Evolutionary conservation across 1,140 invertebrate genomes (phyloP).

Genomic region (Drosophila ercepeae): DNA sequence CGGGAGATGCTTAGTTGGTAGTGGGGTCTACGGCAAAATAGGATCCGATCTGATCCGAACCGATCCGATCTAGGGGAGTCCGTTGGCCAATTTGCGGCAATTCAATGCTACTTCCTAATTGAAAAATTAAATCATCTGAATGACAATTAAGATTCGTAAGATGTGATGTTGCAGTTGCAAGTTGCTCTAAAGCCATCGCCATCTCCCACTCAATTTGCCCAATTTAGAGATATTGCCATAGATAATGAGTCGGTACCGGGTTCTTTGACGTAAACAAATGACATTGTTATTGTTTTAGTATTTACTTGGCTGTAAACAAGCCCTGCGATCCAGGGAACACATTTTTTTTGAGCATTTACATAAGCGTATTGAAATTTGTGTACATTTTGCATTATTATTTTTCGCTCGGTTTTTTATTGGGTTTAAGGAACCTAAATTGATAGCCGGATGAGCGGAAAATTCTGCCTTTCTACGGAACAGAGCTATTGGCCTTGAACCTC

Average conservation of each 20-base stretch:
- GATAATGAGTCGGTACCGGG: slow-evolving; percentile 57
- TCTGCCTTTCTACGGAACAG: slow-evolving; percentile 38
- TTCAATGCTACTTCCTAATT: slow-evolving; percentile 73
- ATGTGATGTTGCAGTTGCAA: slow-evolving; percentile 8
- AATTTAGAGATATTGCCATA: slow-evolving; percentile 56
- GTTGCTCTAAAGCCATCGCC: background rate
- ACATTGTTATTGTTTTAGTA: slow-evolving; percentile 52
- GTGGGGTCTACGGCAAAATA: slow-evolving; percentile 10
- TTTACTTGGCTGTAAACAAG: slow-evolving; percentile 52
- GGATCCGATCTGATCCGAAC: slow-evolving; percentile 47
- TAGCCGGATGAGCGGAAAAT: slow-evolving; percentile 68
- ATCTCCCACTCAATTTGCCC: slow-evolving; percentile 52
- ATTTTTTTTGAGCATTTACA: slow-evolving; percentile 52
- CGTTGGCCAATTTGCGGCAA: slow-evolving; percentile 62
- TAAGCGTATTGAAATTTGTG: slow-evolving; percentile 50
- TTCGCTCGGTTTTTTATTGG: slow-evolving; percentile 59
- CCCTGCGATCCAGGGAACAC: slow-evolving; percentile 25
- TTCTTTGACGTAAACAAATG: slow-evolving; percentile 49
- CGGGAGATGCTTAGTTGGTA: slow-evolving; percentile 12
- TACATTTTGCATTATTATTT: slow-evolving; percentile 41
- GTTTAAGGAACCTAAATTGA: slow-evolving; percentile 82
- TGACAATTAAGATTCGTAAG: slow-evolving; percentile 51
- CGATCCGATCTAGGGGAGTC: slow-evolving; percentile 34
- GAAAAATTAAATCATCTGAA: slow-evolving; percentile 77
- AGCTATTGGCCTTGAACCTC: slow-evolving; percentile 39